Percentiles rank a stretch among this genome's conserved stretches.
These are phyloP conservation scores for Gymnothorax reevesii DNA, from an alignment of 2,797 vertebrate species.

Conservation along the genomic window DNA sequence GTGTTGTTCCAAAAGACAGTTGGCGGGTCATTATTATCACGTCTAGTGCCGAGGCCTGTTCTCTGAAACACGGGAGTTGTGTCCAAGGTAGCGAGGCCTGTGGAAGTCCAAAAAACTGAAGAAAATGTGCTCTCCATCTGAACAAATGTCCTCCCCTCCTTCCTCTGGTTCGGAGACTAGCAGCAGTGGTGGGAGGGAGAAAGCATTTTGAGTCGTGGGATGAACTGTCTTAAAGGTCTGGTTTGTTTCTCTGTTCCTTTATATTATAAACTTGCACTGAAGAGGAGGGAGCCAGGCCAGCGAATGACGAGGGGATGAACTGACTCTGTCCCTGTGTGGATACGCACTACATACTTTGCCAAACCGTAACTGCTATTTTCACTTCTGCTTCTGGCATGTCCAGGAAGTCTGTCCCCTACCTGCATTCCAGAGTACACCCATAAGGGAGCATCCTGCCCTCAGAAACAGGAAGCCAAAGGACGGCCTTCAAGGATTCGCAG, in stretches of 20 bases:
- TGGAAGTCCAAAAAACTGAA: too few relatives aligned
- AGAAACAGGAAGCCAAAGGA: slow-evolving; percentile 24
- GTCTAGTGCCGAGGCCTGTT: not conserved
- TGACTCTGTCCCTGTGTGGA: not conserved
- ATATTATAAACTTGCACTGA: not conserved
- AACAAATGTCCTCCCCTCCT: too few relatives aligned
- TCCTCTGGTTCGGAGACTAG: too few relatives aligned
- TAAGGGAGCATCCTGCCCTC: slow-evolving; percentile 11
- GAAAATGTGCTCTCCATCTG: too few relatives aligned
- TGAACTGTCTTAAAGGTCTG: not conserved
- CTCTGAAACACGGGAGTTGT: not conserved
- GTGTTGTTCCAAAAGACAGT: not conserved
- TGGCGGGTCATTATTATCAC: not conserved
- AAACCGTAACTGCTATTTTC: slow-evolving; percentile 9
- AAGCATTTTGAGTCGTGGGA: too few relatives aligned
- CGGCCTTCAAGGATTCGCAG: slow-evolving; percentile 30
- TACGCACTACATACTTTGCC: not conserved
- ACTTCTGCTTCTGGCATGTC: slow-evolving; percentile 15
- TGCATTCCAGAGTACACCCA: slow-evolving; percentile 35
- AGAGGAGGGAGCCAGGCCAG: not conserved
- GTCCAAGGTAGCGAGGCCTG: not conserved
- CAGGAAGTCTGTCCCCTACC: slow-evolving; percentile 37
- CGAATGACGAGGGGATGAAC: not conserved
- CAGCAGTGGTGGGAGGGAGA: too few relatives aligned
- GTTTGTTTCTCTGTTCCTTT: not conserved